Percentiles rank a stretch among this genome's conserved stretches.
Evolutionary conservation across 2,113 vertebrate species (phyloP).

Genomic region (Ptyas mucosa): DNA sequence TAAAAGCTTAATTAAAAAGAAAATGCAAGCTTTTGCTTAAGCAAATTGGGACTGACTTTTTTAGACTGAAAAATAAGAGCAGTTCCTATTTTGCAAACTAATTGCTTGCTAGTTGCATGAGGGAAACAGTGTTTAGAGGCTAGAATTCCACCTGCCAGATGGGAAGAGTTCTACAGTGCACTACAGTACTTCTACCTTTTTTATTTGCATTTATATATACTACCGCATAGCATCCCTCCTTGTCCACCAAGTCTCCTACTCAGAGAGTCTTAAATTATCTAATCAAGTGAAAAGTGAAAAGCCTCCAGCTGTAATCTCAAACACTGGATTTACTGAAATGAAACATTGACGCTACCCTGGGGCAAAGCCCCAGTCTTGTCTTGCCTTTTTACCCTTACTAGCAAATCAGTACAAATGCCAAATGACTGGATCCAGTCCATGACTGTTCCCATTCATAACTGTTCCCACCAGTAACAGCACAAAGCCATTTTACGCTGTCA

Average conservation of each 20-base stretch:
- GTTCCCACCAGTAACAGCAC: neutral
- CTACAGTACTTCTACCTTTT: neutral
- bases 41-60: neutral
- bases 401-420: neutral
- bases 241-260: neutral
- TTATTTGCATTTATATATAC: neutral
- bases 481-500: neutral
- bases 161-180: neutral
- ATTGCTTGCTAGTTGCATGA: neutral
- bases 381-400: neutral
- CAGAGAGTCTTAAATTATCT: neutral
- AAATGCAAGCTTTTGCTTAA: neutral
- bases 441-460: neutral
- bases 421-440: neutral
- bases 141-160: neutral
- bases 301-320: neutral
- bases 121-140: neutral
- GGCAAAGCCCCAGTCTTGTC: neutral
- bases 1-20: neutral
- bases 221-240: neutral
- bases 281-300: neutral
- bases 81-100: neutral
- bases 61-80: neutral
- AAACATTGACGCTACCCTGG: neutral
- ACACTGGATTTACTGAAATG: neutral